Conservation (phyloP, 2,797 vertebrate genomes). For the Siniperca undulata region DNA sequence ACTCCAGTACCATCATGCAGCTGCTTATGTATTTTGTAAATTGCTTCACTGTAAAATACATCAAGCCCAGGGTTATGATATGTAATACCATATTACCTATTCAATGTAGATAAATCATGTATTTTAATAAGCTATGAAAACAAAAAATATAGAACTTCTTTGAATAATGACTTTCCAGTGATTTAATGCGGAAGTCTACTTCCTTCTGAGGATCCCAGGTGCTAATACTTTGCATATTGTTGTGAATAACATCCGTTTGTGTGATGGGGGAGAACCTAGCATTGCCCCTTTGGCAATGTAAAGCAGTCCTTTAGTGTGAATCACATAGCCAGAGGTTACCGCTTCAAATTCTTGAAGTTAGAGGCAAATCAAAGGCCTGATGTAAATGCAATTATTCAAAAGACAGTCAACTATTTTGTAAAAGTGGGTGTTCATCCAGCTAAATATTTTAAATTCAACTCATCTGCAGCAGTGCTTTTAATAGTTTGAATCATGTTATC, state of each 20-base stretch:
- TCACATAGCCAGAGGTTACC: slow-evolving; percentile 84
- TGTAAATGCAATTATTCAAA: slow-evolving; percentile 73
- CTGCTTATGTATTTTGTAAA: slow-evolving; percentile 59
- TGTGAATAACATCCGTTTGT: slow-evolving; percentile 86
- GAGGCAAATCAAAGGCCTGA: slow-evolving; percentile 76
- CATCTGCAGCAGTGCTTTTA: slow-evolving; percentile 58
- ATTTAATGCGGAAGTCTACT: slow-evolving; percentile 79
- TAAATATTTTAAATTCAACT: slow-evolving; percentile 66
- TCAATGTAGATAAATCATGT: slow-evolving; percentile 73
- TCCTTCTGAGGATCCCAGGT: slow-evolving; percentile 84
- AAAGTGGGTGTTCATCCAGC: slow-evolving; percentile 55
- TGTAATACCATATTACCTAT: slow-evolving; percentile 62
- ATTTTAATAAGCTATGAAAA: slow-evolving; percentile 75
- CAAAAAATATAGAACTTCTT: slow-evolving; percentile 75
- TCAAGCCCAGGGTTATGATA: slow-evolving; percentile 62
- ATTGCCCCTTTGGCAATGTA: slow-evolving; percentile 85
- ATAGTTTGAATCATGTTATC: slow-evolving; percentile 42
- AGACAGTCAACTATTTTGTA: slow-evolving; percentile 62
- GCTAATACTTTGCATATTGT: slow-evolving; percentile 85
- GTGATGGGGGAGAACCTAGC: slow-evolving; percentile 76
- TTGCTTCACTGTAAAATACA: slow-evolving; percentile 63
- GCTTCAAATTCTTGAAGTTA: slow-evolving; percentile 80
- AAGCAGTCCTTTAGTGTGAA: slow-evolving; percentile 86
- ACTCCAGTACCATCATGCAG: slow-evolving; percentile 39
- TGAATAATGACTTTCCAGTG: slow-evolving; percentile 84